Base-by-base conservation (phyloP, 2,113 vertebrate species). In the Delphinapterus leucas region DNA sequence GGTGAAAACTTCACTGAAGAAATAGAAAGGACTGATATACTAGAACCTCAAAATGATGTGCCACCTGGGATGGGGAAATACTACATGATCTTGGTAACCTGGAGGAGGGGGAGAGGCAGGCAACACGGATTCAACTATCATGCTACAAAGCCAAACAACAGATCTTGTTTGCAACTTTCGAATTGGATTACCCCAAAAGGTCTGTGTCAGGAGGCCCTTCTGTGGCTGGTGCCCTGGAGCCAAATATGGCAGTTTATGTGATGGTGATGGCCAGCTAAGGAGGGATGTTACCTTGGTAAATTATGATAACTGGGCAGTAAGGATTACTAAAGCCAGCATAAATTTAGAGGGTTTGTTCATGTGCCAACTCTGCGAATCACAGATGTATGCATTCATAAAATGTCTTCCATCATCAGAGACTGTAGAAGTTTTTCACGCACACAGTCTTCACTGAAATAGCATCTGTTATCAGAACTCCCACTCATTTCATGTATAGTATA, bases 111-210 rank as follows among this genome's bases (percentile, higher is more conserved):
- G 77, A 76, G 67, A 60, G 47, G 71, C 28, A 49, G 58, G 58
- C 83, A 86, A 93, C 31, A 38, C 8, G 28, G 47, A 26, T 81
- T 97, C 88, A 96, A 36, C 92, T 96, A 94, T 89, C 55, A 76
- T 70, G 83, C 95, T 95, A 63, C 79, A 97, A 96, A 96, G 94
- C 92, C 93, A 95, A 97, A 96, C 31, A 86, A 77, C 88, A 96
- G 96, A 93, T 97, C 88, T 97, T 84, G 91, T 86, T 73, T 94
- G 77, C 94, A 96, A 74, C 81, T 97, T 96, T 84, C 90, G 71
- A 94, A 92, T 38, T 88, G 84, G 79, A 92, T 90, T 90, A 83
- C 36, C 26, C 79, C 20, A 86, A 80, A 96, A 90, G 53, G 44
- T 91, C 70, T 94, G 26, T 83, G 65, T 97, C 77, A 60, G 74